Base-by-base conservation (phyloP, 2,113 vertebrate genomes). In the Romanogobio albipinnatus region DNA sequence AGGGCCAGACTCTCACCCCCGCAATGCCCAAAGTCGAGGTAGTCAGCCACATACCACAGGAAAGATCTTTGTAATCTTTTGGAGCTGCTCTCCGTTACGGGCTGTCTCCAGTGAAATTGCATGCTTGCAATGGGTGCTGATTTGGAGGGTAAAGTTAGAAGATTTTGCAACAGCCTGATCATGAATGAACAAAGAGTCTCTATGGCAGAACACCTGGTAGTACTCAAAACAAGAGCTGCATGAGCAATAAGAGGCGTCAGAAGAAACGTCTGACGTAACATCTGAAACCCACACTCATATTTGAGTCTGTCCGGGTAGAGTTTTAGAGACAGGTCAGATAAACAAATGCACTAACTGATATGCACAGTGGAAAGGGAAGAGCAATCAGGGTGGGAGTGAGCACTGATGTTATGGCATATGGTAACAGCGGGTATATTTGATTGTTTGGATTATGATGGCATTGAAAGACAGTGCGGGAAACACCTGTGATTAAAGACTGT, bases 391-490 rank as follows among this genome's bases (percentile, higher is more conserved):
- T 84, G 59, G 68, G 56, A 26, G 71, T 11, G 51, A 61, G 39
- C 47, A 33, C 15, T 29, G 66, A 39, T 86, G 29, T 81, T 77
- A 49, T 51, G 73, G 26, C 29, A 47, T 74, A 68, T 33, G 53
- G 61, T 85, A 74, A 81, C 82, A 75, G 26, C 45, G 13, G 53
- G 71, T 64, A 59, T 71, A 26, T 91, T 81, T 90, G 86, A 93
- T 92, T 91, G 88, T 92, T 91, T 90, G 91, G 89, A 90, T 93
- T 91, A 91, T 91, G 90, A 87, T 91, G 84, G 81, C 83, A 86
- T 64, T 89, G 88, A 89, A 87, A 87, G 84, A 81, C 61, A 68
- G 88, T 88, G 85, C 39, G 70, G 91, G 91, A 90, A 84, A 53
- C 91, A 92, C 87, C 87, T 87, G 90, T 64, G 24, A 86, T 59